Base-by-base conservation (phyloP, 92 coral and sea anemone species). In the Actinernus sp. region DNA sequence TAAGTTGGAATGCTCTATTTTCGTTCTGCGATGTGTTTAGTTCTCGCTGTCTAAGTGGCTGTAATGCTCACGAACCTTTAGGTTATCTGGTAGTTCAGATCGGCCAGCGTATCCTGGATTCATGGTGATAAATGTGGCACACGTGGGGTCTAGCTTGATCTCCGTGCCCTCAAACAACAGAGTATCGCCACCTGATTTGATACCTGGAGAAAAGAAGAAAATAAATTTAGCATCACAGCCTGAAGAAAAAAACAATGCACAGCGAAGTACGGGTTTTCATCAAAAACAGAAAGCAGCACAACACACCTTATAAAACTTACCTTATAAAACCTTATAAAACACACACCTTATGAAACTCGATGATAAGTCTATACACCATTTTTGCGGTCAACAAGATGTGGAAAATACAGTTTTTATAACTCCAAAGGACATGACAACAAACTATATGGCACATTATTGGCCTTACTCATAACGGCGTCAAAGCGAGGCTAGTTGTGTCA, bases 41-140 rank as follows among this genome's bases (percentile, higher is more conserved):
- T n/a, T n/a, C n/a, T n/a, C n/a, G n/a, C n/a, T n/a, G n/a, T n/a
- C n/a, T n/a, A n/a, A n/a, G n/a, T n/a, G n/a, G 14, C 14, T 34
- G 41, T 34, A 34, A 34, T 6, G 14, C 41, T 12, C 5, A 13
- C 16, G 13, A 53, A 93, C 98, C 94, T 93, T 93, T 13, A 93
- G 91, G 61, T 93, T 93, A 63, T 93, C 98, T 10, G 98, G 98
- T 14, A 93, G 78, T 53, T 93, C 98, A 24, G 98, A 90, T 47
- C 98, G 81, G 36, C 98, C 98, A 2, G 98, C 98, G 73, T 93
- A 93, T 9, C 98, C 98, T 27, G 98, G 98, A 44, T 93, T 93
- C 98, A 93, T 93, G 40, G 98, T 93, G 47, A 93, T 93, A 30
- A 93, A 93, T 6, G 82, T 82, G 54, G 97, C 98, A 64, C 97